Evolutionary conservation across 2,888 invertebrate genomes (phyloP), one percentile per base, ranked within the genome.

Genomic region (Drosophila kanekoi): DNA sequence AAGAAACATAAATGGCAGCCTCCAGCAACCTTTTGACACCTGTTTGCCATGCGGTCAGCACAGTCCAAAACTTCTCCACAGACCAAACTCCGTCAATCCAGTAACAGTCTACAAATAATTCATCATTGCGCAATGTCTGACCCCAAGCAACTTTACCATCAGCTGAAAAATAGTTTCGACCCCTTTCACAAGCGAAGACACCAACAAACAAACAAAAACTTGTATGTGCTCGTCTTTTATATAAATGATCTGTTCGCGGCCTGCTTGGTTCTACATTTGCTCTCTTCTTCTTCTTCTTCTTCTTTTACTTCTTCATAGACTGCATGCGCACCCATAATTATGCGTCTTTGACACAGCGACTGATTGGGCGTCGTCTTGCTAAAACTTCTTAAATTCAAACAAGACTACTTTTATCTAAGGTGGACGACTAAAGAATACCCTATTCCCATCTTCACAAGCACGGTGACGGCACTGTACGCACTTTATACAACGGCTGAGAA

Each of bases 321-420:
- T 75, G 66, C 37, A 63, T 70, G 71, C 78, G 75, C 87, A 81
- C 90, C 90, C 87, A 78, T 90, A 91, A 90, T 90, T 91, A 91
- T 77, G 79, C 77, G 76, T 85, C 83, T 90, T 90, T 90, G 86
- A 83, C 54, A 69, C 58, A 70, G 70, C 54, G 62, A 63, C 77
- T 69, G 76, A 69, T 48, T 52, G 53, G 44, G 53, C 58, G 57
- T 59, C 35, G 37, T 53, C 49, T 58, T 61, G 69, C 57, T 64
- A 45, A 64, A 74, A 41, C 53, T 49, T 37, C 56, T 60, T 35
- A 65, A 45, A 53, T 41, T 37, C 37, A 58, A 61, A 57, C 37
- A 40, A 13, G 28, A 52, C 28, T 52, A 16, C n/a, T 2, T 9
- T 4, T 11, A 16, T 9, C 11, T 16, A 23, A 35, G 23, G 5